Evolutionary conservation across 23 tunicate genomes (phyloP).

Genomic region (Trididemnum miniatum): DNA sequence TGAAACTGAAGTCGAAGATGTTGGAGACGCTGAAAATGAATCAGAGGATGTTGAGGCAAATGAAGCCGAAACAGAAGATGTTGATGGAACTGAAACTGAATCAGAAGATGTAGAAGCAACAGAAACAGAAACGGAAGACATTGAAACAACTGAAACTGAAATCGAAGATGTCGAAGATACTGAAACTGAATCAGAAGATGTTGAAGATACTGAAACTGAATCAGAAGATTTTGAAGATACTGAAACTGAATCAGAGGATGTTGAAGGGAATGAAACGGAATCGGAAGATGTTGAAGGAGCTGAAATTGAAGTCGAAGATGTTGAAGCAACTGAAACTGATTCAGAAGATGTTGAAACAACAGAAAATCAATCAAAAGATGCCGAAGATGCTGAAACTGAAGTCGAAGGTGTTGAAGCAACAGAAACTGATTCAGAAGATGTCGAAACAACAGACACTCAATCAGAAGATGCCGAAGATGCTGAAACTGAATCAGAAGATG

Average conservation of each 20-base stretch:
- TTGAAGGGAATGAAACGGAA: neutral
- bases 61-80: neutral
- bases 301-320: constrained; percentile 26
- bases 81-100: neutral
- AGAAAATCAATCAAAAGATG: constrained; percentile 17
- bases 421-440: constrained; percentile 19
- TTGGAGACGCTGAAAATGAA: neutral
- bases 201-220: constrained; percentile 17
- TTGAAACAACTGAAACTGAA: neutral
- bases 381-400: neutral
- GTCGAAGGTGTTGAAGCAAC: constrained; percentile 20
- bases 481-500: neutral
- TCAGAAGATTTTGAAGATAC: constrained; percentile 11
- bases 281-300: constrained; percentile 9
- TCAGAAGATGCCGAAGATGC: too few species aligned
- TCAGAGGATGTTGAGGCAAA: neutral
- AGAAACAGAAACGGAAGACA: neutral
- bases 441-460: neutral
- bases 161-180: neutral
- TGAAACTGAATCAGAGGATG: neutral
- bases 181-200: constrained; percentile 12
- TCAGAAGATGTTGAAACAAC: constrained; percentile 1
- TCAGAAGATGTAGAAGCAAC: neutral
- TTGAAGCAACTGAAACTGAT: constrained; percentile 21
- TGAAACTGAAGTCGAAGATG: neutral